These are phyloP conservation scores for Mystacides longicornis DNA, from an alignment of 2,888 invertebrate species.

Conservation along the genomic window DNA sequence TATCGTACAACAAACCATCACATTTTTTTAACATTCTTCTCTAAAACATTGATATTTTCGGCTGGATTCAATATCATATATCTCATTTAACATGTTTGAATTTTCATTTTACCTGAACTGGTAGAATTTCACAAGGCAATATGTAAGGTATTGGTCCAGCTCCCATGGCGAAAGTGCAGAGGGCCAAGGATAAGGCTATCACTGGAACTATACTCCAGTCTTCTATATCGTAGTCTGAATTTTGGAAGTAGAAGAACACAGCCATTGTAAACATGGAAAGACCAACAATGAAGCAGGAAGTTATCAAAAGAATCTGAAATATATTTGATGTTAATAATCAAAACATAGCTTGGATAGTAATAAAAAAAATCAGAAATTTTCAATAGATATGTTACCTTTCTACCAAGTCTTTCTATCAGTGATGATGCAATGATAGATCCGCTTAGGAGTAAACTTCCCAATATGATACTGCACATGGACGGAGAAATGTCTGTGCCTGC, in stretches of 20 bases:
- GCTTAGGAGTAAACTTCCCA: slow-evolving; percentile 16
- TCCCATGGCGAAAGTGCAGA: slow-evolving; percentile 20
- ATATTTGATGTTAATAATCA: not conserved
- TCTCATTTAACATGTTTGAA: not conserved
- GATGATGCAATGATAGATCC: slow-evolving; percentile 21
- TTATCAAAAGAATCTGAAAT: slow-evolving; percentile 19
- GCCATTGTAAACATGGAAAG: slow-evolving; percentile 14
- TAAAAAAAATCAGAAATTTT: not conserved
- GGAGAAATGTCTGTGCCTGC: slow-evolving; percentile 18
- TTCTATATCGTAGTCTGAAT: slow-evolving; percentile 9
- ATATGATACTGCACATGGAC: slow-evolving; percentile 11
- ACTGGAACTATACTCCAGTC: slow-evolving; percentile 17
- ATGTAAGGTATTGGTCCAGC: slow-evolving; percentile 22
- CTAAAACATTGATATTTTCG: too few species aligned
- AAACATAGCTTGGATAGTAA: too few species aligned
- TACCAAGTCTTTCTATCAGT: slow-evolving; percentile 19
- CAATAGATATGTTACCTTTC: slow-evolving; percentile 20
- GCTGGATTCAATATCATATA: not conserved
- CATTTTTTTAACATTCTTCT: too few species aligned
- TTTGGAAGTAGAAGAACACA: slow-evolving; percentile 12
- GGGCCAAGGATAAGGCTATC: slow-evolving; percentile 17
- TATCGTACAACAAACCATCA: not conserved
- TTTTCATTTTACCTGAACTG: slow-evolving; percentile 17
- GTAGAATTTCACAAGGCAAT: slow-evolving; percentile 21
- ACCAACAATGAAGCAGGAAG: slow-evolving; percentile 14